Evolutionary conservation across 2,797 vertebrate species (phyloP), one percentile per base, ranked within the genome.

Genomic region (Hozukius guyotensis): DNA sequence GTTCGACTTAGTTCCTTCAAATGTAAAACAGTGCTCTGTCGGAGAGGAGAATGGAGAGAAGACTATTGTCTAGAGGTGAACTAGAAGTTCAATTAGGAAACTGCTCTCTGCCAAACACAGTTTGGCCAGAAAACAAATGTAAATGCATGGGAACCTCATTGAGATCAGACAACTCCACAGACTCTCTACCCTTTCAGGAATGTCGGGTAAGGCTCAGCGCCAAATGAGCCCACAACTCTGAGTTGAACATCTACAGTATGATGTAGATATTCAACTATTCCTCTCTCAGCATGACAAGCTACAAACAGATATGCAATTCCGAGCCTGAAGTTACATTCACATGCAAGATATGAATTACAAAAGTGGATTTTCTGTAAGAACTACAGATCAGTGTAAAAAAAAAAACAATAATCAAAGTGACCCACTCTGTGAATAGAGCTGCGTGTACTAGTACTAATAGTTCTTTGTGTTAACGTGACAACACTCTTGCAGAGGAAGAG

Each of bases 91-190:
- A 82, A 74, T 87, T 70, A 83, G 74, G 56, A 78, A 83, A 81
- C 75, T 66, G 71, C 42, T 80, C 65, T 73, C 75, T 81, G 78
- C 77, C 79, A 84, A 84, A 80, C 42, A 73, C 36, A 73, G 66
- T 76, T 81, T 89, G 84, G 70, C 86, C 77, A 68, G 78, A 88
- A 89, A 88, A 89, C 86, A 88, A 93, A 89, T 64, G 55, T 86
- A 88, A 88, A 89, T 89, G 81, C 87, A 90, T 90, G 87, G 87
- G 89, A 93, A 92, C 84, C 80, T 86, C 56, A 52, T 77, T 75
- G 81, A 86, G 83, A 83, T 88, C 80, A 90, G 71, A 86, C 86
- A 87, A 82, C 62, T 82, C 73, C 34, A 70, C 60, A 80, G 76
- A 79, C 72, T 79, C 68, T 72, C 79, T 77, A 87, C 77, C 62